Evolutionary conservation across 2,888 invertebrate species (phyloP).

Genomic region (Apoda limacodes): DNA sequence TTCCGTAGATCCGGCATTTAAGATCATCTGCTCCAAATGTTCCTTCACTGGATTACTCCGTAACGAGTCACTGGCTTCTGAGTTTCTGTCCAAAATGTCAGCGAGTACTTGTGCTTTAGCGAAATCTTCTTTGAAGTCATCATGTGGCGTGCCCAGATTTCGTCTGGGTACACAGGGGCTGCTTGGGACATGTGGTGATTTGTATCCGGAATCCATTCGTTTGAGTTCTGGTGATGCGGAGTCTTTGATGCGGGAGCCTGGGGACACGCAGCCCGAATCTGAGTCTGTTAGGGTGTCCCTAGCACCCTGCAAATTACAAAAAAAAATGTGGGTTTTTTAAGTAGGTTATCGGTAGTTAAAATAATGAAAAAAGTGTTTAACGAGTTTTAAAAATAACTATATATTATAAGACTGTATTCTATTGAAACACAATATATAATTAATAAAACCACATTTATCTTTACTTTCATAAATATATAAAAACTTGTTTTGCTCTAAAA

Average conservation of each 20-base stretch:
- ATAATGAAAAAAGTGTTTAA: no score
- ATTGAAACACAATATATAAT: no score
- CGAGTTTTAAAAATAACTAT: no score
- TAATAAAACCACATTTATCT: no score
- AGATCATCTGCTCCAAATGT: conserved; percentile 61
- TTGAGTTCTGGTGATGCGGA: conserved; percentile 65
- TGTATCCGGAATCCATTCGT: conserved; percentile 67
- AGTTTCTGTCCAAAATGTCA: conserved; percentile 53
- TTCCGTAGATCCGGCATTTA: conserved; percentile 61
- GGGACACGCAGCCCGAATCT: conserved; percentile 66
- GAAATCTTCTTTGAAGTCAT: conserved; percentile 62
- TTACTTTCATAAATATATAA: no score
- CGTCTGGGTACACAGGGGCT: conserved; percentile 54
- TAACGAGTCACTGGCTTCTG: conserved; percentile 55
- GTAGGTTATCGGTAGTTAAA: no score
- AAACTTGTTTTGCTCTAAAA: no score
- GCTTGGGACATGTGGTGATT: conserved; percentile 57
- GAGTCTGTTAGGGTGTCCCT: conserved; percentile 66
- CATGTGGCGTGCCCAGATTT: conserved; percentile 44
- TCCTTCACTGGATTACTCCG: conserved; percentile 61
- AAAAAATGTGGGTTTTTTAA: not conserved
- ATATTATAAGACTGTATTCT: no score
- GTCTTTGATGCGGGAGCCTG: conserved; percentile 64
- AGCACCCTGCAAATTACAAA: conserved; percentile 41
- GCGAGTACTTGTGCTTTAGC: conserved; percentile 61